These are phyloP conservation scores for Arvicanthis niloticus DNA, from an alignment of 2,113 vertebrate genomes.

Conservation along the genomic window DNA sequence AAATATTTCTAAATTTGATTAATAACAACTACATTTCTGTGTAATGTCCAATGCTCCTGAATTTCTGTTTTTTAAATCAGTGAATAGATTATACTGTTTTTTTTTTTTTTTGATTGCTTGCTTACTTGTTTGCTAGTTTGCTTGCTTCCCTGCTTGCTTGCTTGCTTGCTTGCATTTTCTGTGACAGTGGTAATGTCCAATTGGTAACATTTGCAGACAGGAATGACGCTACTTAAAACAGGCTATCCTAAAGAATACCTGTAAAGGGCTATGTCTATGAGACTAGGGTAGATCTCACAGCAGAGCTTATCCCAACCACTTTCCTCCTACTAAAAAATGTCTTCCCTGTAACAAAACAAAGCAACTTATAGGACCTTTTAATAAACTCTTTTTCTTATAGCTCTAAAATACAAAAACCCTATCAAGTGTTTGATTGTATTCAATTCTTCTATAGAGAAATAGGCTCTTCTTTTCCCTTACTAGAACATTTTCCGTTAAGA, in stretches of 20 bases:
- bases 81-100: not conserved
- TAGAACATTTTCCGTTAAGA: not conserved
- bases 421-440: not conserved
- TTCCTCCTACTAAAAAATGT: not conserved
- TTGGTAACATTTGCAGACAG: not conserved
- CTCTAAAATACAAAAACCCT: not conserved
- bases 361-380: not conserved
- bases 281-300: not conserved
- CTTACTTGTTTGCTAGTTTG: not conserved
- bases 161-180: not conserved
- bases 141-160: not conserved
- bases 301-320: not conserved
- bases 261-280: not conserved
- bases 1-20: slow-evolving; percentile 11
- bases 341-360: not conserved
- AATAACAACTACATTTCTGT: not conserved
- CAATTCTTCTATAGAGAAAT: not conserved
- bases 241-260: not conserved
- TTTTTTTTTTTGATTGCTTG: not conserved
- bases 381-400: not conserved
- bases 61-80: not conserved
- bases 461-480: not conserved
- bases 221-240: not conserved
- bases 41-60: not conserved
- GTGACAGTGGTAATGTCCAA: not conserved